Evolutionary conservation across 2,797 vertebrate genomes (phyloP).

Genomic region (Pangasius larnaudii): DNA sequence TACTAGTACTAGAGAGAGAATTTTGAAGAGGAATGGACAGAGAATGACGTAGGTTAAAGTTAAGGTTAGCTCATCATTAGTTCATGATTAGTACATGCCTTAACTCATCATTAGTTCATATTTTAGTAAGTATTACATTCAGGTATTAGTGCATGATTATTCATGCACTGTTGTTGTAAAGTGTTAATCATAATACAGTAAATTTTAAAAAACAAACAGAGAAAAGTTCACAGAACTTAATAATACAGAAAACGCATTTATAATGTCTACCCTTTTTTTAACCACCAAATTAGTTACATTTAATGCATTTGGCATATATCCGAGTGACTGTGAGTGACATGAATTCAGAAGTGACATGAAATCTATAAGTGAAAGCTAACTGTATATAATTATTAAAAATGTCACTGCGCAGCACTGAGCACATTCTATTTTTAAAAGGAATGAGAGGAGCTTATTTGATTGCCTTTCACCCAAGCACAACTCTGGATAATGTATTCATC

Average conservation of each 20-base stretch:
- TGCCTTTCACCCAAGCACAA: neutral
- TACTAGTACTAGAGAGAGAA: no score
- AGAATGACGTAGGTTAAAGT: no score
- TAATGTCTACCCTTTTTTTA: neutral
- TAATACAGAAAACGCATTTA: neutral
- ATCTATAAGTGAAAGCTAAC: neutral
- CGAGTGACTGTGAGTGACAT: neutral
- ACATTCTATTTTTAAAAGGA: neutral
- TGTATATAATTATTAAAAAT: neutral
- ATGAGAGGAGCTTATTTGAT: neutral
- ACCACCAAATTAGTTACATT: neutral
- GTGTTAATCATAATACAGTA: neutral
- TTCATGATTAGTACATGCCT: no score
- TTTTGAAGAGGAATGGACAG: no score
- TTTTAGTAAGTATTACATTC: no score
- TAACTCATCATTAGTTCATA: no score
- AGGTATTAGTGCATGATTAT: no score
- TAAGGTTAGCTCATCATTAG: no score
- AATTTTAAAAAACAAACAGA: neutral
- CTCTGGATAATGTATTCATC: constrained; percentile 11
- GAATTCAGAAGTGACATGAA: neutral
- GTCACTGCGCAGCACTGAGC: neutral
- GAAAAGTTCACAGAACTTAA: neutral
- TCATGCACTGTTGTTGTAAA: no score
- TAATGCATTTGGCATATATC: neutral